Percentiles rank a stretch among this genome's conserved stretches.
phyloP scores from a whole-genome alignment of 2,888 invertebrate genomes.

The Myopa tessellatipennis region DNA sequence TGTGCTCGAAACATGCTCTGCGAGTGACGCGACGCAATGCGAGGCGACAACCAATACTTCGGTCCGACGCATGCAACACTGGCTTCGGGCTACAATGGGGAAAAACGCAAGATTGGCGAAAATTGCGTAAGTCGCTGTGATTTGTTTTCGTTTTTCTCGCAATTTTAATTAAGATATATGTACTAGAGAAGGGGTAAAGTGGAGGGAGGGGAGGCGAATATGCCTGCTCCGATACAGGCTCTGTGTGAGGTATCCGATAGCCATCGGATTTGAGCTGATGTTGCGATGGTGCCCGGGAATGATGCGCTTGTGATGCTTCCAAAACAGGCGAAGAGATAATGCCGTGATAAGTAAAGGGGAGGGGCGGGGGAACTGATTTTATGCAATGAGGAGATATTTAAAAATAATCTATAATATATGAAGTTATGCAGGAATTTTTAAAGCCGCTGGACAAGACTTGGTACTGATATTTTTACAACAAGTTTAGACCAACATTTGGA shows the following conservation, averaged over 20 bases:
- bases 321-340: not conserved
- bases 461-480: not conserved
- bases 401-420: conserved; percentile 18
- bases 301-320: not conserved
- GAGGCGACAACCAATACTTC: not conserved
- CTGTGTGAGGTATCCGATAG: not conserved
- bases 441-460: not conserved
- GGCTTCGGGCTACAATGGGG: not conserved
- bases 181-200: not conserved
- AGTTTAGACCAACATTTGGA: no score
- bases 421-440: conserved; percentile 23
- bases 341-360: not conserved
- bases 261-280: not conserved
- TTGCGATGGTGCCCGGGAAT: not conserved
- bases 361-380: conserved; percentile 12
- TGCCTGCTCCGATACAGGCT: not conserved
- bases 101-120: conserved; percentile 21
- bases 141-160: conserved; percentile 4
- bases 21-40: not conserved
- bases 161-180: conserved; percentile 9
- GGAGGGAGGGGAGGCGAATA: not conserved
- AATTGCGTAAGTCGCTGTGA: conserved; percentile 27
- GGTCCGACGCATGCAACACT: not conserved
- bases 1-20: not conserved
- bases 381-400: conserved; percentile 32